Evolutionary conservation across 2,113 vertebrate genomes (phyloP).

Genomic region (Hypocryptadius cinnamomeus): DNA sequence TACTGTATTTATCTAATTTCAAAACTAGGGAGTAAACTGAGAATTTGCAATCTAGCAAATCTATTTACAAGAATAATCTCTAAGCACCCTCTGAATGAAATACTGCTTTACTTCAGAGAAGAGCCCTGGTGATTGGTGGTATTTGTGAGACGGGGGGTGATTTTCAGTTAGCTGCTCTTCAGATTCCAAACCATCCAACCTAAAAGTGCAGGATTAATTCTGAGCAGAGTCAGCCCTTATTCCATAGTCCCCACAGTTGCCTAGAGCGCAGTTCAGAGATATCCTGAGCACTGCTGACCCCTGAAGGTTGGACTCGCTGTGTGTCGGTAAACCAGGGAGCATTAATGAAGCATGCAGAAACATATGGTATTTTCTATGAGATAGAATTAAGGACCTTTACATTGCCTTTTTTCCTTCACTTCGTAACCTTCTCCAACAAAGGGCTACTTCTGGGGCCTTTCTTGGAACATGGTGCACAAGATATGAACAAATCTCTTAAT

Average conservation of each 20-base stretch:
- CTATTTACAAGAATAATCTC: not conserved
- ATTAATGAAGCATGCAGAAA: constrained; percentile 12
- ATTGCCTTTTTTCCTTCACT: not conserved
- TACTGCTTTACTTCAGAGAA: not conserved
- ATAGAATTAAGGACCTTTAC: not conserved
- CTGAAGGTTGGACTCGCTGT: constrained; percentile 38
- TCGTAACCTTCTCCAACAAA: not conserved
- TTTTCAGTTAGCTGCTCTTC: not conserved
- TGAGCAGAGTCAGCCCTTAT: not conserved
- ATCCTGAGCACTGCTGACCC: constrained; percentile 40
- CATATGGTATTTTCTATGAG: not conserved
- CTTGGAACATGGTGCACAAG: not conserved
- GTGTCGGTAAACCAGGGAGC: not conserved
- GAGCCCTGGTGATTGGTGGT: not conserved
- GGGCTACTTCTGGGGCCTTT: not conserved
- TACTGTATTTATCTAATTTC: not conserved
- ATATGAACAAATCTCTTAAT: not conserved
- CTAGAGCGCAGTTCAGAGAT: not conserved
- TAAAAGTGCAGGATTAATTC: not conserved
- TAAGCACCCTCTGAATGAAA: not conserved
- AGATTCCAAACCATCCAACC: not conserved
- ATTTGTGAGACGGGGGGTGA: not conserved
- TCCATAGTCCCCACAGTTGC: not conserved
- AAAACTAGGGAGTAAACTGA: not conserved
- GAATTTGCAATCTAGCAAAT: not conserved